Evolutionary conservation across 2,113 vertebrate genomes (phyloP).

Genomic region (Lipophrys pholis): DNA sequence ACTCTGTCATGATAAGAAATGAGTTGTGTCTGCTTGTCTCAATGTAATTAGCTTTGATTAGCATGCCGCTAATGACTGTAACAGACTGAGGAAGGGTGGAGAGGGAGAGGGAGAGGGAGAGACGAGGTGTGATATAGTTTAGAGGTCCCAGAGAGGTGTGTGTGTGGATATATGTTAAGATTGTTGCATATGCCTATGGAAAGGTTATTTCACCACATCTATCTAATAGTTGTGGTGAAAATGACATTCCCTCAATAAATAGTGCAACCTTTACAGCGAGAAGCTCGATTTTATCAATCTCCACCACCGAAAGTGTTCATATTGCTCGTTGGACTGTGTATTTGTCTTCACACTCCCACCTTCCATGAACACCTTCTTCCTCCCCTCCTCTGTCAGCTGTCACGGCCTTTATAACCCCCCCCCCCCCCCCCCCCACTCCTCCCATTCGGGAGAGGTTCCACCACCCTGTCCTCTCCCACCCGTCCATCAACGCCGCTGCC

Average conservation of each 20-base stretch:
- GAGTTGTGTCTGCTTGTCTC: slow-evolving; percentile 63
- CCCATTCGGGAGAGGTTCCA: slow-evolving; percentile 35
- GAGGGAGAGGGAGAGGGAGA: neutral
- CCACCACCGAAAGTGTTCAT: slow-evolving; percentile 1
- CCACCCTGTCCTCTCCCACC: slow-evolving; percentile 43
- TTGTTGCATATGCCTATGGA: too few species aligned
- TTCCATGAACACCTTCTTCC: slow-evolving; percentile 10
- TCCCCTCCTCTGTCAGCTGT: slow-evolving; percentile 38
- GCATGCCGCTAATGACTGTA: slow-evolving; percentile 66
- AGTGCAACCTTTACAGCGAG: neutral
- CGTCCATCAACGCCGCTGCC: slow-evolving; percentile 64
- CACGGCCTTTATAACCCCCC: neutral
- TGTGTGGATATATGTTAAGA: too few species aligned
- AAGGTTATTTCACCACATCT: too few species aligned
- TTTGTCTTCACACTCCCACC: slow-evolving; percentile 23
- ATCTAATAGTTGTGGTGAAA: slow-evolving; percentile 6
- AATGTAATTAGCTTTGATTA: slow-evolving; percentile 75
- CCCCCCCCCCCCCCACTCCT: slow-evolving; percentile 9
- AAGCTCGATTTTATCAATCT: slow-evolving; percentile 4
- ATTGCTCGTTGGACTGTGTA: neutral
- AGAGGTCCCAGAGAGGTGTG: neutral
- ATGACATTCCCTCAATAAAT: slow-evolving; percentile 18
- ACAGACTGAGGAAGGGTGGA: slow-evolving; percentile 27
- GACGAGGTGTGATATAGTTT: slow-evolving; percentile 11
- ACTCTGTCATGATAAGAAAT: slow-evolving; percentile 64